These are phyloP conservation scores for Plecotus auritus DNA, from an alignment of 2,113 vertebrate species.

Conservation along the genomic window DNA sequence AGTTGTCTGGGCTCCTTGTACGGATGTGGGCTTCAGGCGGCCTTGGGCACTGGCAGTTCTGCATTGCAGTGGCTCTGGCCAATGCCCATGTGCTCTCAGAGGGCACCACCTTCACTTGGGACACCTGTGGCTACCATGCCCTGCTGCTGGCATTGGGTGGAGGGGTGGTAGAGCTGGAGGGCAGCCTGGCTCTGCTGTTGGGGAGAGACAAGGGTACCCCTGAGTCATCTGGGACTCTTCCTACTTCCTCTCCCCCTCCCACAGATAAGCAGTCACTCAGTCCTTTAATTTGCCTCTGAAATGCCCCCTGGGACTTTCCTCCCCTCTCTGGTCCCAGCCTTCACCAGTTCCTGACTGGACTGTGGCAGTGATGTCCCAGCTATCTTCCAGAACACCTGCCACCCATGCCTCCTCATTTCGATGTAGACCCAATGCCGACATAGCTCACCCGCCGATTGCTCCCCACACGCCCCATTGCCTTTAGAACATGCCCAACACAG, in stretches of 20 bases:
- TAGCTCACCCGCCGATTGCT: neutral
- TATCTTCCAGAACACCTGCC: neutral
- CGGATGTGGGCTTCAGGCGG: constrained; percentile 75
- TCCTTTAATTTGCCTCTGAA: neutral
- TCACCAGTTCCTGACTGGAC: neutral
- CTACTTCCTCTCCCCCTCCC: neutral
- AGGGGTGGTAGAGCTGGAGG: constrained; percentile 73
- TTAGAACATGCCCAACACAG: neutral
- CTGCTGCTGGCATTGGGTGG: constrained; percentile 84
- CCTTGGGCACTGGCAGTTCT: constrained; percentile 85
- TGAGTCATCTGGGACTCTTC: neutral
- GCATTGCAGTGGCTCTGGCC: constrained; percentile 81
- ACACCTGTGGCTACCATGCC: constrained; percentile 84
- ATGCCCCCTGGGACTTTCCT: neutral
- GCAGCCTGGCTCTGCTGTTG: constrained; percentile 54
- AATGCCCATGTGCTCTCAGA: constrained; percentile 84
- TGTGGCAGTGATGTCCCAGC: neutral
- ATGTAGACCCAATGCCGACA: neutral
- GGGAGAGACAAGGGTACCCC: neutral
- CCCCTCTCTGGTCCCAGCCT: neutral
- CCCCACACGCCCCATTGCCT: neutral
- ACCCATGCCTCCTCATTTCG: neutral
- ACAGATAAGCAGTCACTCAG: neutral
- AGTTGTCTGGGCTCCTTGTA: constrained; percentile 69
- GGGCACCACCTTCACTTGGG: constrained; percentile 86